Conservation (phyloP, 2,113 vertebrate species). For the Osmerus mordax region DNA sequence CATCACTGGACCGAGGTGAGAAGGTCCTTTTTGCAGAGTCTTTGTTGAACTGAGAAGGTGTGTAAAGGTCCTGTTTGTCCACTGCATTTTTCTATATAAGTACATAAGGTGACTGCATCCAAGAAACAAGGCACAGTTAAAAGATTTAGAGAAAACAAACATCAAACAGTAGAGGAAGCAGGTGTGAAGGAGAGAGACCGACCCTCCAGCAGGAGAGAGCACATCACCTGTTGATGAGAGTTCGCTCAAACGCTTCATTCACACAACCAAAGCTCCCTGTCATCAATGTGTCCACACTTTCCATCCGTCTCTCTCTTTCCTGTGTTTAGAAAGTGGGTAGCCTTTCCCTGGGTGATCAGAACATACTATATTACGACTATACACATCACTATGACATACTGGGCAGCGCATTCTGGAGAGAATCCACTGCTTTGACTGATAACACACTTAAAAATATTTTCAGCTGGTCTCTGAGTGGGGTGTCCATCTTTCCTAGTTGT, state of each 20-base stretch:
- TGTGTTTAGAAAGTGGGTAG: conserved; percentile 12
- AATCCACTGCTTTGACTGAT: conserved; percentile 28
- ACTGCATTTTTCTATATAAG: conserved; percentile 31
- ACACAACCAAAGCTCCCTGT: too few species aligned
- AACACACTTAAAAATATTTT: not conserved
- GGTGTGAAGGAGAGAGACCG: conserved; percentile 3
- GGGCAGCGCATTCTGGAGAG: conserved; percentile 41
- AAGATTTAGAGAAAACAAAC: conserved; percentile 18
- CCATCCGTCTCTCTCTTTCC: not conserved
- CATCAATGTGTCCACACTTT: too few species aligned
- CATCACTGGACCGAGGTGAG: conserved; percentile 48
- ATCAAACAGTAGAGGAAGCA: conserved; percentile 18
- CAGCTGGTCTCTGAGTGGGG: not conserved
- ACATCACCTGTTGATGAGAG: too few species aligned
- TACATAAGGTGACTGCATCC: conserved; percentile 48
- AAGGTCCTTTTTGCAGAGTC: conserved; percentile 55
- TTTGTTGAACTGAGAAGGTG: conserved; percentile 46
- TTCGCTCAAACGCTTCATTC: too few species aligned
- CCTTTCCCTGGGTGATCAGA: conserved; percentile 38
- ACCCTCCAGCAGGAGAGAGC: not conserved
- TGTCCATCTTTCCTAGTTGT: not conserved
- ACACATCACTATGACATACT: conserved; percentile 26
- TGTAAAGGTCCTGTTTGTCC: conserved; percentile 38
- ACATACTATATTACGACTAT: conserved; percentile 27
- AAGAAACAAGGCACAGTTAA: conserved; percentile 70